Percentiles rank a stretch among this genome's conserved stretches.
Evolutionary conservation across 2,888 invertebrate genomes (phyloP).

Genomic region (Hyposoter didymator): DNA sequence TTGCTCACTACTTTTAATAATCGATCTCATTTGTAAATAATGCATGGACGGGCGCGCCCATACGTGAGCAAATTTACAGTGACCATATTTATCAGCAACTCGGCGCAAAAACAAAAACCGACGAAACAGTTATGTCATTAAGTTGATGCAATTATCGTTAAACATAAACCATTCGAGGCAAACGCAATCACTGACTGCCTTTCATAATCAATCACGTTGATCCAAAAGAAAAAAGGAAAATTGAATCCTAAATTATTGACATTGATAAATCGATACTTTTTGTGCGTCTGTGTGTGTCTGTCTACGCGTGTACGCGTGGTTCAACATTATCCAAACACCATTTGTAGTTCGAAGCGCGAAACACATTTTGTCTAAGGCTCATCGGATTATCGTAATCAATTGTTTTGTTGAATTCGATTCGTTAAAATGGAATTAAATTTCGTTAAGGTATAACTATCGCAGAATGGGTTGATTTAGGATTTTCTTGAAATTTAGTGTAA

Average conservation of each 20-base stretch:
- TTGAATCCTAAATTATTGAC: background rate
- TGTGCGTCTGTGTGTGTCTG: slow-evolving; percentile 13
- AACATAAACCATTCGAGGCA: slow-evolving; percentile 34
- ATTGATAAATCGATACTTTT: slow-evolving; percentile 19
- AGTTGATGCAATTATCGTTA: slow-evolving; percentile 50
- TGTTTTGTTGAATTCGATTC: slow-evolving; percentile 5
- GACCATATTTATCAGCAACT: slow-evolving; percentile 54
- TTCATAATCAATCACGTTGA: slow-evolving; percentile 46
- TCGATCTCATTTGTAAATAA: slow-evolving; percentile 79
- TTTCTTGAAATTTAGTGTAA: no score
- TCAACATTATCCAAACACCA: slow-evolving; percentile 39
- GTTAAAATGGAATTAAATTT: slow-evolving; percentile 32
- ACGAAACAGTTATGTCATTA: slow-evolving; percentile 10
- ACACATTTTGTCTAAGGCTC: slow-evolving; percentile 45
- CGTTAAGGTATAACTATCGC: no score
- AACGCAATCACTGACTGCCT: slow-evolving; percentile 35
- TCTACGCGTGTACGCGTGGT: slow-evolving; percentile 19
- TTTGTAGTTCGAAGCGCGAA: slow-evolving; percentile 57
- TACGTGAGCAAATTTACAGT: slow-evolving; percentile 30
- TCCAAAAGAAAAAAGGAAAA: slow-evolving; percentile 15
- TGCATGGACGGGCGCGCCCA: slow-evolving; percentile 62
- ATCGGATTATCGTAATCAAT: slow-evolving; percentile 30
- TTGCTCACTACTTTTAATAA: slow-evolving; percentile 78
- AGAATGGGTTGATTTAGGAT: no score
- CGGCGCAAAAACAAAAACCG: slow-evolving; percentile 17